Evolutionary conservation across 1,140 invertebrate genomes (phyloP).

Genomic region (Acyrthosiphon pisum): DNA sequence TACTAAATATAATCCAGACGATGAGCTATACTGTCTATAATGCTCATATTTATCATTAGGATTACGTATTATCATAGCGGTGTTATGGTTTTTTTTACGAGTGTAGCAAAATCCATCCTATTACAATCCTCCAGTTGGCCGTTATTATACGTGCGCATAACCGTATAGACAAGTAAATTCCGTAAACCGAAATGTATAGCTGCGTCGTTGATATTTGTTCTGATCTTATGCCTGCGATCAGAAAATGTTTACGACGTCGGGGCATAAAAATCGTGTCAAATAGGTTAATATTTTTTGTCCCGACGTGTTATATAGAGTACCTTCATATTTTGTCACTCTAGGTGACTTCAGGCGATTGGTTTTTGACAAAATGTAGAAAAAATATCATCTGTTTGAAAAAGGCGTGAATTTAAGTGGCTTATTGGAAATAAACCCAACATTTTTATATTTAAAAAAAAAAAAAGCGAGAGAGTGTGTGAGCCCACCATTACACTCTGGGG

Average conservation of each 20-base stretch:
- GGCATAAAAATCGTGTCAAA: background rate
- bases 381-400: background rate
- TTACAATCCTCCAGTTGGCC: background rate
- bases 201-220: background rate
- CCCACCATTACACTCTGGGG: too few relatives aligned
- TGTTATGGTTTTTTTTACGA: background rate
- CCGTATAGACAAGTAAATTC: background rate
- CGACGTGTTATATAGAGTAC: background rate
- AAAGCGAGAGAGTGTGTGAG: too few relatives aligned
- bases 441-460: background rate
- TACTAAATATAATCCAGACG: background rate
- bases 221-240: background rate
- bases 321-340: background rate
- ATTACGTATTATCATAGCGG: background rate
- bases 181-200: background rate
- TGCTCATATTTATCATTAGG: background rate
- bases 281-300: background rate
- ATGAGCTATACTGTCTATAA: background rate
- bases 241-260: background rate
- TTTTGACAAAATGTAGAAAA: background rate
- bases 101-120: background rate
- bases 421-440: background rate
- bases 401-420: background rate
- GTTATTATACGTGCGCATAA: constrained; percentile 2
- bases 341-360: background rate